These are phyloP conservation scores for Eledone cirrhosa DNA, from an alignment of 2,888 invertebrate genomes.

Conservation along the genomic window DNA sequence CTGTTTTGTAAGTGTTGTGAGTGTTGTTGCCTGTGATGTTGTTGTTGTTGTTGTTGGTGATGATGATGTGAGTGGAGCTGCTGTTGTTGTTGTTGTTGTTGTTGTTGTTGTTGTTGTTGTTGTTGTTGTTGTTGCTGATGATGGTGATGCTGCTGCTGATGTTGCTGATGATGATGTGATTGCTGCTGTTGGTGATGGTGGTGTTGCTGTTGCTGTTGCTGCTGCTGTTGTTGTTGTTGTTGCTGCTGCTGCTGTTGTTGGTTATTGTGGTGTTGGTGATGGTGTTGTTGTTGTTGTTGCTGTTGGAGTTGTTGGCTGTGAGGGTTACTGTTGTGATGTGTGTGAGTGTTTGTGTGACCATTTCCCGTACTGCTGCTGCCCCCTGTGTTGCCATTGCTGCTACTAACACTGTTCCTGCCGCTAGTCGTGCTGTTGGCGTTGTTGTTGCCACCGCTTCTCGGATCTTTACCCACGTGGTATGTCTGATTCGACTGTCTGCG, in stretches of 20 bases:
- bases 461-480: conserved; percentile 29
- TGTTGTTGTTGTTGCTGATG: background rate
- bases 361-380: background rate
- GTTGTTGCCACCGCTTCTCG: conserved; percentile 7
- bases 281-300: conserved; percentile 11
- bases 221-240: background rate
- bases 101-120: conserved; percentile 11
- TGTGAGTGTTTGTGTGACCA: background rate
- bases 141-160: background rate
- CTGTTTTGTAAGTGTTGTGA: background rate
- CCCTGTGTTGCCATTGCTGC: background rate
- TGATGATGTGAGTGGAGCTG: too few relatives aligned
- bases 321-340: background rate
- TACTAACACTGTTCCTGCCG: background rate
- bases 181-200: background rate
- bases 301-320: background rate
- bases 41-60: background rate
- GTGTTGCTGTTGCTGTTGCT: background rate
- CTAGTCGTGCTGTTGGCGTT: background rate
- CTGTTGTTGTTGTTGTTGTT: background rate
- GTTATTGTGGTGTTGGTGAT: background rate
- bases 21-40: too few relatives aligned
- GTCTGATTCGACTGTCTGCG: conserved; percentile 45
- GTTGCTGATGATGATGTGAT: background rate
- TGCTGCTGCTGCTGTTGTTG: too few relatives aligned